A percentile compares a stretch with the other conserved stretches of the same genome.
These are phyloP conservation scores for Formica selysi DNA, from an alignment of 1,140 invertebrate species.

Conservation along the genomic window DNA sequence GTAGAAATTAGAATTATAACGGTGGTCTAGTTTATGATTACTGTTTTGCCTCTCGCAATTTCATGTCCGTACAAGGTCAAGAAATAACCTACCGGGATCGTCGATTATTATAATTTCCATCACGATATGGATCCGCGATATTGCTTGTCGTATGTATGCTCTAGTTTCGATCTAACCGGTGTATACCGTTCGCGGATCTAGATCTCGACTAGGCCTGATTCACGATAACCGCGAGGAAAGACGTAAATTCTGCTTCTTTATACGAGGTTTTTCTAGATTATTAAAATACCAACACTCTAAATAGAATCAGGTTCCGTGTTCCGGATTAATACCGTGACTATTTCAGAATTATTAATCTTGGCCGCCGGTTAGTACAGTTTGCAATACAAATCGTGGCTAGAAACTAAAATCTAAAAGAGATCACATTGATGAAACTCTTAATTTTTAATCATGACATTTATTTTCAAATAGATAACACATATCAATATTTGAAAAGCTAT, in stretches of 20 bases:
- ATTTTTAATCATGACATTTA: not conserved
- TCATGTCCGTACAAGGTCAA: not conserved
- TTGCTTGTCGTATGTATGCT: constrained; percentile 25
- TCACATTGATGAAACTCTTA: not conserved
- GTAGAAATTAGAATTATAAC: not conserved
- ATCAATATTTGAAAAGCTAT: not conserved
- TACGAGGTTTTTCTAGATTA: constrained; percentile 73
- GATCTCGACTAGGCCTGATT: constrained; percentile 66
- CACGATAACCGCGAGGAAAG: constrained; percentile 59
- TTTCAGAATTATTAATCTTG: constrained; percentile 75
- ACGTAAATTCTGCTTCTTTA: constrained; percentile 70
- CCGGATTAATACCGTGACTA: constrained; percentile 64
- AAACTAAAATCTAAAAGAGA: constrained; percentile 50
- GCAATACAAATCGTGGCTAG: constrained; percentile 45
- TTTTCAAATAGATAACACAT: not conserved
- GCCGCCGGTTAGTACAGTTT: constrained; percentile 49
- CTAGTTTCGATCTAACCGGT: constrained; percentile 59
- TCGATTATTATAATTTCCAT: constrained; percentile 56
- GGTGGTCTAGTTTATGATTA: not conserved
- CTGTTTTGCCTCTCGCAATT: not conserved
- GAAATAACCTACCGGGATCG: not conserved
- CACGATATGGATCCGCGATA: constrained; percentile 30
- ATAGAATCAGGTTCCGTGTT: constrained; percentile 71
- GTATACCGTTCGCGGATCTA: constrained; percentile 64
- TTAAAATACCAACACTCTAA: constrained; percentile 72